Evolutionary conservation across 2,888 invertebrate species (phyloP).

Genomic region (Andrena trimmerana): DNA sequence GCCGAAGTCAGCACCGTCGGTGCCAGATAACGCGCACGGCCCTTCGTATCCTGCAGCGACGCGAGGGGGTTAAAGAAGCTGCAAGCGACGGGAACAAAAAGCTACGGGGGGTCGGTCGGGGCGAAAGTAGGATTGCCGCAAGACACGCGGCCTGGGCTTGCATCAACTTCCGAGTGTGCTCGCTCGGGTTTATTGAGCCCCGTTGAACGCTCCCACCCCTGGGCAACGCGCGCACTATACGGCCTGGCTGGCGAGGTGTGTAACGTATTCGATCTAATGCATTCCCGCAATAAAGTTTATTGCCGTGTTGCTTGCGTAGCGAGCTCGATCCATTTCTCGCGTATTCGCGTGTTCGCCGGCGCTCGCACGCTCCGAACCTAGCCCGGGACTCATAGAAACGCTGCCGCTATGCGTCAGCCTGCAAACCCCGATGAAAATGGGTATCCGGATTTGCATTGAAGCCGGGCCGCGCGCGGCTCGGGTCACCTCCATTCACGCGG

Average conservation of each 20-base stretch:
- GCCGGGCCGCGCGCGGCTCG: constrained; percentile 18
- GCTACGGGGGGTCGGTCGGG: constrained; percentile 21
- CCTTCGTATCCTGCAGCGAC: constrained; percentile 35
- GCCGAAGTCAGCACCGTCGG: constrained; percentile 44
- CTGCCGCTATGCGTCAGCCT: not conserved
- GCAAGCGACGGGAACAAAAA: constrained; percentile 49
- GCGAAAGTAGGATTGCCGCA: constrained; percentile 79
- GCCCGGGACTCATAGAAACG: constrained; percentile 42
- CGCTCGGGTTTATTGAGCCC: constrained; percentile 78
- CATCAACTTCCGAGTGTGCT: constrained; percentile 79
- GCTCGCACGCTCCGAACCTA: constrained; percentile 40
- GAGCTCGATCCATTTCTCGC: constrained; percentile 57
- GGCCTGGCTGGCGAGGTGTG: constrained; percentile 61
- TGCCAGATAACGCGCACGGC: constrained; percentile 48
- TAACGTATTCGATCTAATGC: constrained; percentile 83
- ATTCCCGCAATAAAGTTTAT: constrained; percentile 84
- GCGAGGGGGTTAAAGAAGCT: constrained; percentile 52
- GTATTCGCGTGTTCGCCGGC: constrained; percentile 43
- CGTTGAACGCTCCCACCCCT: constrained; percentile 57
- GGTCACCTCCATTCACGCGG: constrained; percentile 40
- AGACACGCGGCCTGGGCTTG: constrained; percentile 81
- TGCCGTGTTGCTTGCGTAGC: constrained; percentile 79
- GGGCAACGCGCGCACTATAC: constrained; percentile 20
- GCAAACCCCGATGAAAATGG: constrained; percentile 47
- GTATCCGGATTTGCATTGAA: constrained; percentile 46